Base-by-base conservation (phyloP, 2,113 vertebrate species). In the Pungitius pungitius region DNA sequence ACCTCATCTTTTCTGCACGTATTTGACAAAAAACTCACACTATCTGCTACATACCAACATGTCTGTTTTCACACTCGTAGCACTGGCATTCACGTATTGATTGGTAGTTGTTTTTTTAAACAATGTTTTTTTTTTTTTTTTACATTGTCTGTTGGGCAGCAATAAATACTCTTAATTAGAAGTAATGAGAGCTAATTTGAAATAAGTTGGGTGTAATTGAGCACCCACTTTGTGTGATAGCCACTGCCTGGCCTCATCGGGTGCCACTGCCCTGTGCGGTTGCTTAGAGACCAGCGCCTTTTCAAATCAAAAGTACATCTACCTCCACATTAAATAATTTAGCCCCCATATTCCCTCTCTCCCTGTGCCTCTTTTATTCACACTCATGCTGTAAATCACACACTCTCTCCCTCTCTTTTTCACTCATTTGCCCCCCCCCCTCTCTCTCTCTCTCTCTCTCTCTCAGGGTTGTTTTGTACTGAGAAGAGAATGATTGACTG, bases 321-420 rank as follows among this genome's bases (percentile, higher is more conserved):
- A 77, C 74, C 75, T 81, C 70, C 39, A 71, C 51, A 68, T 87
- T 90, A 69, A 88, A 90, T 86, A 85, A 90, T 90, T 87, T 85
- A 89, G 64, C 42, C 42, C 26, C 63, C 52, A 27, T 75, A 30
- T 72, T 75, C 45, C 52, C 4, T 6, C 62, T 73, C 33, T 55
- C 18, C 1, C 62, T 74, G 56, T 54, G 33, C 47, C 72, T 73
- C 33, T 73, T 22, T 65, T 39, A 72, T 66, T 72, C 58, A 18
- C 61, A 70, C 51, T 62, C 64, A 45, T 69, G 37, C 69, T 69
- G 74, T 80, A 72, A 73, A 69, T 60, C 65, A 61, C 70, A 71
- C 69, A 69, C 58, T 40, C 40, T 68, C 8, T 11, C 35, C 57
- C 33, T 30, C 55, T 60, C 58, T 7, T 77, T 40, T 49, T 69